phyloP scores from a whole-genome alignment of 2,888 invertebrate genomes.

The Coelopa pilipes region DNA sequence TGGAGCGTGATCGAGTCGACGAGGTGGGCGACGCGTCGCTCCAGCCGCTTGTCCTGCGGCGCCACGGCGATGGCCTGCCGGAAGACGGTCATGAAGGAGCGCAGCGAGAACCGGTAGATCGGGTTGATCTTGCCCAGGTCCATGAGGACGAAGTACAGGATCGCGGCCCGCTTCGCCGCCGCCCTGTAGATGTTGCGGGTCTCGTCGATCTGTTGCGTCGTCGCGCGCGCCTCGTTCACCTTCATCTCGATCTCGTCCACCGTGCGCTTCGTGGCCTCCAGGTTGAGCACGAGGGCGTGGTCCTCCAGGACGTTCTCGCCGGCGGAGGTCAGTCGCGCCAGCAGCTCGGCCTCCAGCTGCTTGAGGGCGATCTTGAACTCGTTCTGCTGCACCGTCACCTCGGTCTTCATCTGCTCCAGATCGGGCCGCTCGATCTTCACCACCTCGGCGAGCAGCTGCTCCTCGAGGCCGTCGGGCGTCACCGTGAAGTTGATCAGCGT shows the following conservation, averaged over 20 bases:
- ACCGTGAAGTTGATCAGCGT: conserved; percentile 97
- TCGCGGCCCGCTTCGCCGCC: conserved; percentile 87
- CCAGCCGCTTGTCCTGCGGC: conserved; percentile 75
- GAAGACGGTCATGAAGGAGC: conserved; percentile 93
- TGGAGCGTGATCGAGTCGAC: conserved; percentile 89
- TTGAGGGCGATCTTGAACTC: conserved; percentile 94
- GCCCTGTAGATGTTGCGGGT: conserved; percentile 89
- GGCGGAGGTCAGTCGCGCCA: conserved; percentile 88
- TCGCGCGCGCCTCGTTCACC: conserved; percentile 88
- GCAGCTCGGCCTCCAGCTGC: conserved; percentile 87
- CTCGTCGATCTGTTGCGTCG: conserved; percentile 89
- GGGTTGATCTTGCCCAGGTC: conserved; percentile 93
- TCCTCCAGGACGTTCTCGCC: conserved; percentile 93
- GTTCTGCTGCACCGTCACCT: conserved; percentile 92
- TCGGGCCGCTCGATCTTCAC: conserved; percentile 94
- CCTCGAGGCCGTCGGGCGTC: conserved; percentile 93
- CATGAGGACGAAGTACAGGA: conserved; percentile 93
- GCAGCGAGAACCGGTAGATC: conserved; percentile 95
- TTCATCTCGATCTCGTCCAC: conserved; percentile 90
- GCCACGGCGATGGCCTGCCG: conserved; percentile 83
- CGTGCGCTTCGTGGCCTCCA: conserved; percentile 93
- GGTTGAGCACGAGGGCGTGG: conserved; percentile 87
- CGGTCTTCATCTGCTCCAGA: conserved; percentile 83
- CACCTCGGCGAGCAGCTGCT: conserved; percentile 92
- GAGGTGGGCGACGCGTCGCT: conserved; percentile 78